Percentiles rank a stretch among this genome's conserved stretches.
These are phyloP conservation scores for Metacarcinus magister DNA, from an alignment of 2,888 invertebrate species.

Conservation along the genomic window DNA sequence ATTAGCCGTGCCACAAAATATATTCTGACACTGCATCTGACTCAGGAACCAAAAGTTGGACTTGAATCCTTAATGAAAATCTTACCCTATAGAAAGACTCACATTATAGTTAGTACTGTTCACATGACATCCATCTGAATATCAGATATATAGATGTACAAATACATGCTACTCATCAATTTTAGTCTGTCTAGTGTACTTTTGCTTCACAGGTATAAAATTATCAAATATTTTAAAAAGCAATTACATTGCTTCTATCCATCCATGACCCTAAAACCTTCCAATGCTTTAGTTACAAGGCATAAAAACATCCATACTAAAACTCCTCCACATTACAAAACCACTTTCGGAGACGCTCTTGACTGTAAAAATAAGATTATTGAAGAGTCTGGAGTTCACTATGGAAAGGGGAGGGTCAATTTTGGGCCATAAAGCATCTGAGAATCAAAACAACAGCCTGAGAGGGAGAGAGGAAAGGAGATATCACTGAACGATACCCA, in stretches of 20 bases:
- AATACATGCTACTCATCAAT: conserved; percentile 47
- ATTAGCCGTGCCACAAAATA: conserved; percentile 4
- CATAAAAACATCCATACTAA: conserved; percentile 52
- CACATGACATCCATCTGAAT: conserved; percentile 70
- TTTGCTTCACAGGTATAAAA: conserved; percentile 16
- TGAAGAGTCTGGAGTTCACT: conserved; percentile 44
- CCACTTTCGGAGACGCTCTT: background rate
- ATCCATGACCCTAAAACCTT: conserved; percentile 37
- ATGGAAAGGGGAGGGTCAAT: background rate
- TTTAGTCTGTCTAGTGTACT: conserved; percentile 37
- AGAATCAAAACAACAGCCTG: conserved; percentile 69
- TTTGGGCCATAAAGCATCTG: conserved; percentile 20
- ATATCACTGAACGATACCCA: conserved; percentile 71
- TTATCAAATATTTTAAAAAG: conserved; percentile 31
- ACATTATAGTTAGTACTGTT: conserved; percentile 67
- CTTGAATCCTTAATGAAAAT: conserved; percentile 19
- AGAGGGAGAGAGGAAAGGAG: conserved; percentile 59
- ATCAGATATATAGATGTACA: conserved; percentile 66
- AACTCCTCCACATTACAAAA: conserved; percentile 43
- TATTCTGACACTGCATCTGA: conserved; percentile 39
- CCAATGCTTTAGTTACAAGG: conserved; percentile 9
- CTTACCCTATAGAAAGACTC: conserved; percentile 74
- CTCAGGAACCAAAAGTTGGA: conserved; percentile 44
- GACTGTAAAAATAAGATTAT: conserved; percentile 57
- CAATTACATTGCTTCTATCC: conserved; percentile 58